Evolutionary conservation across 2,888 invertebrate genomes (phyloP).

Genomic region (Mamestra brassicae): DNA sequence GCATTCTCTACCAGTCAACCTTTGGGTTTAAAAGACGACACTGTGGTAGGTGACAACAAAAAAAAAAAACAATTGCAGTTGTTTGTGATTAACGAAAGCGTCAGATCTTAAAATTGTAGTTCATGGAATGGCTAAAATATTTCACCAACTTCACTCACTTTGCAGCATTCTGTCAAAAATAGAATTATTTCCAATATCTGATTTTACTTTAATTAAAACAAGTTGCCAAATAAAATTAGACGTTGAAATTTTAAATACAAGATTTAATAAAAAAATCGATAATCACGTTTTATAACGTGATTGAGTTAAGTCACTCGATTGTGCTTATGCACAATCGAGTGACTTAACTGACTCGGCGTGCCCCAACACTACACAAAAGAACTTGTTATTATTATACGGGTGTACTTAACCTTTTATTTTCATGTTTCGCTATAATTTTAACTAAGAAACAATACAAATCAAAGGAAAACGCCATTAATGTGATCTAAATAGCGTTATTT

Average conservation of each 20-base stretch:
- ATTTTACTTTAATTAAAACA: not conserved
- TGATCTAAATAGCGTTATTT: slow-evolving; percentile 65
- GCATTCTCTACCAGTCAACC: too few relatives aligned
- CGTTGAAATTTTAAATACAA: not conserved
- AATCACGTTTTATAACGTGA: not conserved
- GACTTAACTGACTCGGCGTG: slow-evolving; percentile 10
- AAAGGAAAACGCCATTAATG: slow-evolving; percentile 70
- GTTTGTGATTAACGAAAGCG: not conserved
- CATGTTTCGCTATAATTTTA: slow-evolving; percentile 84
- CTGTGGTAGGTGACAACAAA: too few relatives aligned
- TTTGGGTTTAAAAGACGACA: too few relatives aligned
- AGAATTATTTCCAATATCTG: too few relatives aligned
- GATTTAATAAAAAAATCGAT: slow-evolving; percentile 16
- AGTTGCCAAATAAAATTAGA: not conserved
- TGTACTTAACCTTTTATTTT: slow-evolving; percentile 84
- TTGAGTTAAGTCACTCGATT: too few relatives aligned
- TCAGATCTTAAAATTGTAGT: not conserved
- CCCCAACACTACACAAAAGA: slow-evolving; percentile 70
- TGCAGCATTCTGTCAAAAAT: not conserved
- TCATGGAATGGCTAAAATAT: not conserved
- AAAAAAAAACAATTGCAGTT: too few relatives aligned
- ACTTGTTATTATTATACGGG: slow-evolving; percentile 88
- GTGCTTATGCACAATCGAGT: not conserved
- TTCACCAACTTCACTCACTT: not conserved
- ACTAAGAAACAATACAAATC: slow-evolving; percentile 76